Base-by-base conservation (phyloP, 2,113 vertebrate species). In the Malurus elegans region DNA sequence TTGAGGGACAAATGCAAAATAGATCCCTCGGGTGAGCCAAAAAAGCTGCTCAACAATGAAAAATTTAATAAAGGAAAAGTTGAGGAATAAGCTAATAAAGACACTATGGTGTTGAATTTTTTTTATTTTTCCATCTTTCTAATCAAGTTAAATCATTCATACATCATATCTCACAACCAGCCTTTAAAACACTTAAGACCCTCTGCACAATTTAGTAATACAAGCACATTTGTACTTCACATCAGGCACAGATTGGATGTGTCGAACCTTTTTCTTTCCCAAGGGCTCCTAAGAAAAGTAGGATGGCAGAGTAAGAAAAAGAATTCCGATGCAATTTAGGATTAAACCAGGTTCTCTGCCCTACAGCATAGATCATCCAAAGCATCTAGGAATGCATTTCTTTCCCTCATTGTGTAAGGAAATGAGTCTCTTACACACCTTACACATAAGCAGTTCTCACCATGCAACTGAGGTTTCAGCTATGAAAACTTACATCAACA, bases 11-110 rank as follows among this genome's bases (percentile, higher is more conserved):
- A 72, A 83, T 12, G 21, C 10, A 71, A 24, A 70, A 62, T 10
- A 38, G 2, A 18, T 91, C 26, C 44, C 26, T 31, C 0, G 0
- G 12, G 14, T 47, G 6, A 88, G 26, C 15, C 57, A 66, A 51
- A 84, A 71, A 50, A 66, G 9, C 18, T 78, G 42, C 4, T 85
- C 18, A 31, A 38, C 32, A 79, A 36, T 28, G 14, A 67, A 72
- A 50, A 85, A 58, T 5, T 29, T 44, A 64, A 54, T 47, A 34
- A 5, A 72, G 25, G 14, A 76, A 40, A 73, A 69, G 20, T 8
- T 53, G 47, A 93, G 18, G 47, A 75, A 56, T 21, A 72, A 26
- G 8, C 11, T 40, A 64, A 79, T 36, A 47, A 79, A 58, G 25
- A 74, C 48, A 44, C 7, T n/a, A 48, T 16, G 5, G 25, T 48